Evolutionary conservation across 1,140 invertebrate species (phyloP), one percentile per base, ranked within the genome.

Genomic region (Calycopis cecrops): DNA sequence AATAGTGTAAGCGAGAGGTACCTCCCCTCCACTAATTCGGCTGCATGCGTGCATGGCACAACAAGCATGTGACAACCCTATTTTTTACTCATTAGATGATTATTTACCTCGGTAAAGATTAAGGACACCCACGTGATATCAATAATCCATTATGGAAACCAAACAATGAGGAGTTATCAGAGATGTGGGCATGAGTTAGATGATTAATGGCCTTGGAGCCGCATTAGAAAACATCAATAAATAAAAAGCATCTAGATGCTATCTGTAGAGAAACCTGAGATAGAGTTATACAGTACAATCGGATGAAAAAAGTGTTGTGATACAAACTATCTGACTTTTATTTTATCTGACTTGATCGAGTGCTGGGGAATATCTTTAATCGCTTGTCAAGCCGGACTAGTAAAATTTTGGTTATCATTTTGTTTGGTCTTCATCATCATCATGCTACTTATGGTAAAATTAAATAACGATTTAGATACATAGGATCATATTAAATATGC

Each of bases 141-240:
- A 85, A 82, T 84, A 87, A 84, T 87, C 81, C 81, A 87, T 87
- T 87, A 87, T 73, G 66, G 67, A 73, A 73, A 83, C 64, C 77
- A 82, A 82, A 87, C 83, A 85, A 86, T 84, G 69, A 79, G 64
- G 65, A 69, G 74, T 78, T 85, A 86, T 86, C 83, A 65, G 67
- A 60, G 67, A 62, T 65, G 54, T 59, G 60, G 38, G 44, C 18
- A 82, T 64, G 59, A 52, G 33, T 56, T 62, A 50, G 67, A 76
- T 84, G 83, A 86, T 84, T 76, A 76, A 86, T 86, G 65, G 61
- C 47, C 52, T 55, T 44, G 67, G 48, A 60, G 62, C 70, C 67
- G 73, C 78, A 83, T 86, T 83, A 84, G 16, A 16, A 77, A 74
- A 82, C 79, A 81, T 76, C 75, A 82, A 86, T 86, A 82, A 84